phyloP scores from a whole-genome alignment of 1,140 invertebrate genomes.

The Oscheius sp. region DNA sequence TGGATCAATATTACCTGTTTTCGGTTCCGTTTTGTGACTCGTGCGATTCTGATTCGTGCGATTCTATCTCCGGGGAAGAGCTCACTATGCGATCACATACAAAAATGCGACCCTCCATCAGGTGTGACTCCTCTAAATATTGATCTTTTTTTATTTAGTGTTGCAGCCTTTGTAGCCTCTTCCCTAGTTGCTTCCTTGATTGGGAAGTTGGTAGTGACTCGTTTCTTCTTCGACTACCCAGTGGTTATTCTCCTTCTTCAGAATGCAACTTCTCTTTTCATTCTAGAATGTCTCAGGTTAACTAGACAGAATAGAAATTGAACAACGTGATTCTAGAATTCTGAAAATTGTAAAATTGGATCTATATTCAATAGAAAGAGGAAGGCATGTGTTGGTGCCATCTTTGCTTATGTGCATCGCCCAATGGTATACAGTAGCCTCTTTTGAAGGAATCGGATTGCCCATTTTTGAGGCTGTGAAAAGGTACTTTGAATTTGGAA shows the following conservation, averaged over 20 bases:
- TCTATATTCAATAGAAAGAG: constrained; percentile 59
- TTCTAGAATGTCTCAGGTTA: constrained; percentile 40
- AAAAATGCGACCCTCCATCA: no score
- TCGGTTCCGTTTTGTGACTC: no score
- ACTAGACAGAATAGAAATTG: background rate
- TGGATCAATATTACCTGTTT: no score
- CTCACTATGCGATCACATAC: no score
- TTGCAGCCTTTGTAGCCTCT: constrained; percentile 2
- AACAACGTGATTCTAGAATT: constrained; percentile 11
- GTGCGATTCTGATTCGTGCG: no score
- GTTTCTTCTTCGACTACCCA: constrained; percentile 47
- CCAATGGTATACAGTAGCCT: constrained; percentile 63
- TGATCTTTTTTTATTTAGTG: no score
- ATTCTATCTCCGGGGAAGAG: no score
- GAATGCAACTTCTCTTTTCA: constrained; percentile 36
- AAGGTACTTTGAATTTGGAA: no score
- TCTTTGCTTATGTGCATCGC: constrained; percentile 64
- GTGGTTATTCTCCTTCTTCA: constrained; percentile 46
- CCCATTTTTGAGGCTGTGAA: constrained; percentile 67
- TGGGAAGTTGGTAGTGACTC: constrained; percentile 32
- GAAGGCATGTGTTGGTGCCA: constrained; percentile 61
- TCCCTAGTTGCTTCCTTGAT: constrained; percentile 24
- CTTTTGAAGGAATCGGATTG: constrained; percentile 66
- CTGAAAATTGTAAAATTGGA: constrained; percentile 52
- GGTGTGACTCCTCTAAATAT: no score